Evolutionary conservation across 2,797 vertebrate genomes (phyloP).

Genomic region (Staurois parvus): DNA sequence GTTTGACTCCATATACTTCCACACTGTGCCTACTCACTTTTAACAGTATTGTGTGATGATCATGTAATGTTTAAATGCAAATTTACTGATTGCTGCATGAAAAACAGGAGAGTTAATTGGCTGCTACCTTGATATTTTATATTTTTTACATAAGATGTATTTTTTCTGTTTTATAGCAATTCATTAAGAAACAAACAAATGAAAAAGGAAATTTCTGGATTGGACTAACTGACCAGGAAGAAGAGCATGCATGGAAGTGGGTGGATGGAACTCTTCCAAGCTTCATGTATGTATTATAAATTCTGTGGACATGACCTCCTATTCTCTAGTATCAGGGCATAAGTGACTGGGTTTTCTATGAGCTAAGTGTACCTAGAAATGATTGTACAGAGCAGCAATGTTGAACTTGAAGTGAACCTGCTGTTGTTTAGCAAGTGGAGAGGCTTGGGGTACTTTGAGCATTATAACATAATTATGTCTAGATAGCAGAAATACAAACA

Average conservation of each 20-base stretch:
- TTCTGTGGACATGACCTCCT: neutral
- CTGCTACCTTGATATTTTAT: neutral
- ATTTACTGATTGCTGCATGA: too few species aligned
- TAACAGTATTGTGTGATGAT: too few species aligned
- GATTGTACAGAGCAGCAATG: too few species aligned
- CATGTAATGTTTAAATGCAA: too few species aligned
- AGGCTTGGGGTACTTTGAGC: too few species aligned
- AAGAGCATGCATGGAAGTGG: slow-evolving; percentile 91
- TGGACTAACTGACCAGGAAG: slow-evolving; percentile 86
- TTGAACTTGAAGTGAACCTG: too few species aligned
- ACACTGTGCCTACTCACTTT: too few species aligned
- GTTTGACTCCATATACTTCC: neutral
- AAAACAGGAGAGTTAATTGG: neutral
- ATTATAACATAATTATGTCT: too few species aligned
- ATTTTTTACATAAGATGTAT: neutral
- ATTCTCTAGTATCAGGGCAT: neutral
- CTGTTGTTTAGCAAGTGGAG: too few species aligned
- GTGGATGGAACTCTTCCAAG: slow-evolving; percentile 84
- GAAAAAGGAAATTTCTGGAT: slow-evolving; percentile 93
- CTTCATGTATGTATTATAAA: slow-evolving; percentile 82
- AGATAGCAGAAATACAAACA: too few species aligned
- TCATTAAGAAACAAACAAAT: slow-evolving; percentile 84
- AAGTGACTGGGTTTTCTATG: neutral
- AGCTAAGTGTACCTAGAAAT: neutral
- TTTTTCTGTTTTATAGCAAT: slow-evolving; percentile 78